Evolutionary conservation across 1,140 invertebrate genomes (phyloP).

Genomic region (Holcopasites calliopsidis): DNA sequence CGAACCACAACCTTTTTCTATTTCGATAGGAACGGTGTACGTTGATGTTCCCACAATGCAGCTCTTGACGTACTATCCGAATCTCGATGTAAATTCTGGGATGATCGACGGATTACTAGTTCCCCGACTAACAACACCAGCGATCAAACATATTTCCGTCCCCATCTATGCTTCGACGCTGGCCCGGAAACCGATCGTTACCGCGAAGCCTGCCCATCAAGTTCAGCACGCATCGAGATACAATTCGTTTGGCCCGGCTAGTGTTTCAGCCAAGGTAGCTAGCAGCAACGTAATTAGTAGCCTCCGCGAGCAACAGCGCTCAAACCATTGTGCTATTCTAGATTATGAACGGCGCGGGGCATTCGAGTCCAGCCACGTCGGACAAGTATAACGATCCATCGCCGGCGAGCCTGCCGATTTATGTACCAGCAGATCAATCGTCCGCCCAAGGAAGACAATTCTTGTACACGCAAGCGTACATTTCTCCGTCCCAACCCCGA

Average conservation of each 20-base stretch:
- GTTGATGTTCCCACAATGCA: slow-evolving; percentile 71
- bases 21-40: slow-evolving; percentile 65
- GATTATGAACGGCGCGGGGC: slow-evolving; percentile 18
- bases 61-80: slow-evolving; percentile 67
- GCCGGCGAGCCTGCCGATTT: slow-evolving; percentile 10
- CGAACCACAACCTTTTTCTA: not conserved
- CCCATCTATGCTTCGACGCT: slow-evolving; percentile 67
- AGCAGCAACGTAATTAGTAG: not conserved
- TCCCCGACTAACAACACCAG: slow-evolving; percentile 54
- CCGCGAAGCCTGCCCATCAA: slow-evolving; percentile 65
- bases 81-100: slow-evolving; percentile 54
- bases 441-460: slow-evolving; percentile 41
- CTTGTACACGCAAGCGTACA: slow-evolving; percentile 65
- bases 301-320: no score
- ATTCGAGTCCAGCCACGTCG: slow-evolving; percentile 16
- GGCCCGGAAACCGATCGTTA: slow-evolving; percentile 61
- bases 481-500: slow-evolving; percentile 54
- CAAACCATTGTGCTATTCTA: not conserved
- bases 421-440: slow-evolving; percentile 37
- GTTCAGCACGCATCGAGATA: slow-evolving; percentile 57
- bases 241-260: not conserved
- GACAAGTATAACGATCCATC: slow-evolving; percentile 26
- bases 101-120: slow-evolving; percentile 52
- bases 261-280: slow-evolving; percentile 33
- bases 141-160: slow-evolving; percentile 64